Evolutionary conservation across 2,888 invertebrate genomes (phyloP).

Genomic region (Chrysotoxum bicinctum): DNA sequence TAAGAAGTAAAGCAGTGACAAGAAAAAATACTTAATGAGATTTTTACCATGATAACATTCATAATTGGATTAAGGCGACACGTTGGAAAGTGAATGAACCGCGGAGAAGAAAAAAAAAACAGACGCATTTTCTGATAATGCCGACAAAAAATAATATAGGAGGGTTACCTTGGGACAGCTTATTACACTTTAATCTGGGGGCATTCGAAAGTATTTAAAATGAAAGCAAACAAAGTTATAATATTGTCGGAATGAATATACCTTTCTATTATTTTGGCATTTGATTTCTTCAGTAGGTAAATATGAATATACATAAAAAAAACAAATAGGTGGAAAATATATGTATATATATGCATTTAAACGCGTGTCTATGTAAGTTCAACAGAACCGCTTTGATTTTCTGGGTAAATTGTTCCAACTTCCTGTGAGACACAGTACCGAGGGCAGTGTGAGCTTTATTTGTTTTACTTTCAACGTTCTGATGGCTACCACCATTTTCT

Average conservation of each 20-base stretch:
- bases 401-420: too few species aligned
- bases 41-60: conserved; percentile 72
- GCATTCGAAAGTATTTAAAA: conserved; percentile 47
- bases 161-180: conserved; percentile 36
- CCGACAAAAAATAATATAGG: not conserved
- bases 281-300: not conserved
- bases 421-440: too few species aligned
- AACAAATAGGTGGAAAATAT: too few species aligned
- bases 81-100: conserved; percentile 72
- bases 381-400: too few species aligned
- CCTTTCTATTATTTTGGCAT: not conserved
- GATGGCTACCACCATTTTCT: too few species aligned
- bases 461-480: too few species aligned
- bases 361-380: too few species aligned
- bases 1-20: conserved; percentile 20
- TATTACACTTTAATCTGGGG: conserved; percentile 64
- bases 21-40: conserved; percentile 63
- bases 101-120: conserved; percentile 16
- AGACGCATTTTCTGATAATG: conserved; percentile 34
- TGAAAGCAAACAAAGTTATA: conserved; percentile 46
- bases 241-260: conserved; percentile 34
- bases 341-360: too few species aligned
- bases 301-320: not conserved
- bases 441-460: too few species aligned
- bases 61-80: conserved; percentile 74